phyloP scores from a whole-genome alignment of 92 coral and sea anemone genomes.

The Chrysogorgia sp. region DNA sequence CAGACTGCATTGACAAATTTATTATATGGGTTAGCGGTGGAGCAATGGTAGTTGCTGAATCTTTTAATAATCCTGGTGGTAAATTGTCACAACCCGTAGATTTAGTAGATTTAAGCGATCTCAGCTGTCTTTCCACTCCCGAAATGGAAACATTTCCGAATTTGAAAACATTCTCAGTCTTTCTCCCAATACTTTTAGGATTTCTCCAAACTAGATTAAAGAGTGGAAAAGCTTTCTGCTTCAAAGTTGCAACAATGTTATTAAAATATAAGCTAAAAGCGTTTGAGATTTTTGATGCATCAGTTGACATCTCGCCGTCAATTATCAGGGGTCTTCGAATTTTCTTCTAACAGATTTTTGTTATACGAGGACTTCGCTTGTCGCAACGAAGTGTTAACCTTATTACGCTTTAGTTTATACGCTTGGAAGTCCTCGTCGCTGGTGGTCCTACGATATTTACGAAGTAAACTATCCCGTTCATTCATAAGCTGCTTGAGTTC shows the following conservation, averaged over 20 bases:
- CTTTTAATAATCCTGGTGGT: neutral
- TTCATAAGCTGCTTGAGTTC: slow-evolving; percentile 32
- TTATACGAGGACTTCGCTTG: slow-evolving; percentile 26
- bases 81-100: neutral
- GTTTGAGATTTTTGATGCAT: slow-evolving; percentile 11
- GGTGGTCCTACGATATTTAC: slow-evolving; percentile 31
- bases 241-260: too few relatives aligned
- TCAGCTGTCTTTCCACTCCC: slow-evolving; percentile 1
- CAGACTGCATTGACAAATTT: slow-evolving; percentile 31
- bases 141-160: slow-evolving; percentile 19
- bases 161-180: slow-evolving; percentile 15
- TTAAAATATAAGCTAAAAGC: slow-evolving; percentile 8
- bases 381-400: slow-evolving; percentile 12
- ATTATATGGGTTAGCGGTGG: slow-evolving; percentile 30
- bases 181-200: neutral
- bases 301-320: too few relatives aligned
- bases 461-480: slow-evolving; percentile 26
- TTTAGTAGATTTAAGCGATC: neutral
- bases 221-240: slow-evolving; percentile 20
- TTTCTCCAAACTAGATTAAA: slow-evolving; percentile 9
- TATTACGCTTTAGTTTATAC: slow-evolving; percentile 23
- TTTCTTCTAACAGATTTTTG: slow-evolving; percentile 22
- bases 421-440: slow-evolving; percentile 29
- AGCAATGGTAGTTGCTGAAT: slow-evolving; percentile 11
- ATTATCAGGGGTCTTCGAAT: slow-evolving; percentile 20